Conservation (phyloP, 2,888 invertebrate species). For the Pediacus dermestoides region DNA sequence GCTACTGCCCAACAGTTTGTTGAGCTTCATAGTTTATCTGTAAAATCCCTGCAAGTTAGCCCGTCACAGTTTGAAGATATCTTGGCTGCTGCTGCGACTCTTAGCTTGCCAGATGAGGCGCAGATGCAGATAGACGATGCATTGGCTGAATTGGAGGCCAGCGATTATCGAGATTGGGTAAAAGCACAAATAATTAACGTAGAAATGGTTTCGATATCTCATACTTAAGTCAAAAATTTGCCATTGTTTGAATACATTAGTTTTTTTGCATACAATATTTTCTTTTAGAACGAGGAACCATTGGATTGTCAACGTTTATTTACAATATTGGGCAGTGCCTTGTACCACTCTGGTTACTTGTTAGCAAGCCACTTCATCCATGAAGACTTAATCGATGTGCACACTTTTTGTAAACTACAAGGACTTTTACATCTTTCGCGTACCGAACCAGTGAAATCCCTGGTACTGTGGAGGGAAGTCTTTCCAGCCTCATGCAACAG, state of each 20-base stretch:
- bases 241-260: background rate
- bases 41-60: constrained; percentile 17
- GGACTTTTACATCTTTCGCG: constrained; percentile 68
- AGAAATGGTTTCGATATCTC: background rate
- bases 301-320: constrained; percentile 69
- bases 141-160: constrained; percentile 83
- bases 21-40: constrained; percentile 18
- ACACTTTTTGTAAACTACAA: constrained; percentile 70
- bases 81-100: constrained; percentile 61
- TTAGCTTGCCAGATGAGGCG: constrained; percentile 71
- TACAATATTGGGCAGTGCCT: constrained; percentile 54
- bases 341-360: constrained; percentile 64
- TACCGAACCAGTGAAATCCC: constrained; percentile 64
- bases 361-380: constrained; percentile 74
- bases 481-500: constrained; percentile 55
- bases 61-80: constrained; percentile 58
- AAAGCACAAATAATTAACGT: constrained; percentile 26
- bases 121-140: constrained; percentile 82
- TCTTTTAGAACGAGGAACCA: constrained; percentile 67
- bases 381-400: constrained; percentile 70
- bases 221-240: constrained; percentile 2
- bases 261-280: constrained; percentile 13
- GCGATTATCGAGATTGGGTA: constrained; percentile 87
- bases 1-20: constrained; percentile 40
- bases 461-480: constrained; percentile 76